Base-by-base conservation (phyloP, 2,888 invertebrate species). In the Saturnia japonica region DNA sequence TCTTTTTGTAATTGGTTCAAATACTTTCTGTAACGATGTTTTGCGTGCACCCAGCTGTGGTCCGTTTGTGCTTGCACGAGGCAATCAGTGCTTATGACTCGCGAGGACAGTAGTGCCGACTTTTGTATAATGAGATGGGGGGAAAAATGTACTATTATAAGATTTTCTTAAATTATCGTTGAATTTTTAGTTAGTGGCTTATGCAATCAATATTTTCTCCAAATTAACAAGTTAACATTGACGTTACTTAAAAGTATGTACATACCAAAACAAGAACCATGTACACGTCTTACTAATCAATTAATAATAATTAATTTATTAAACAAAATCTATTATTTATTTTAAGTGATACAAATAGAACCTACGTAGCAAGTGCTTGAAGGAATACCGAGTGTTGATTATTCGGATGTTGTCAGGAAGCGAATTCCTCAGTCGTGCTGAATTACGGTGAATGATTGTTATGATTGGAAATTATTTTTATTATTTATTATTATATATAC, bases 81-180 rank as follows among this genome's bases (percentile, higher is more conserved):
- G 86, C 90, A 90, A 91, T 91, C 90, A 90, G 90, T 88, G 85
- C 88, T 89, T 91, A 90, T 89, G 88, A 88, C 82, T 73, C 75
- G 71, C 72, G 19, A 64, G n/a, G 40, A 64, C 40, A 40, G 40
- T 11, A 64, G n/a, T 40, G 11, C n/a, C 40, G 40, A n/a, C 19
- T 64, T 64, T 40, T 40, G 64, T 64, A 64, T 0, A 6, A 2
- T n/a, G 40, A 40, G n/a, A 64, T 19, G 64, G 19, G n/a, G 9
- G 8, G 54, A 54, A 54, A 54, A 54, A 22, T 54, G 22, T 54
- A 54, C 2, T 9, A 9, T 60, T 8, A 11, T 22, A 7, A 3
- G 22, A 11, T 22, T 54, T 54, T 54, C 22, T 54, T 54, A 22
- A 19, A 22, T 22, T 22, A 22, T 11, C 8, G 54, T 22, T 0